Percentiles rank a stretch among this genome's conserved stretches.
These are phyloP conservation scores for Psittacula derbiana DNA, from an alignment of 2,797 vertebrate genomes.

Conservation along the genomic window DNA sequence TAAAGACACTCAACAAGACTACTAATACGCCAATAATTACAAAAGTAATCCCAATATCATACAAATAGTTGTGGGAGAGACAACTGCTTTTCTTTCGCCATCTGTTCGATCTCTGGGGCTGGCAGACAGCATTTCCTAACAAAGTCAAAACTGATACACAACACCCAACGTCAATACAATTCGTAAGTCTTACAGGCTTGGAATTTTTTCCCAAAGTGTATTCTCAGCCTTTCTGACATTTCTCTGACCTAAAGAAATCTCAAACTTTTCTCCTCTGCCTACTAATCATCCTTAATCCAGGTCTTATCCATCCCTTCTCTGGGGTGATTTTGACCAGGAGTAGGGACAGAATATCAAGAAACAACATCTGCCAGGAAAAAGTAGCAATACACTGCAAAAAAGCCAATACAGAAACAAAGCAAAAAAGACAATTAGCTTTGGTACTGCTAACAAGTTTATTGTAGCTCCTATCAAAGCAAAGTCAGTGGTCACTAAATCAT, in stretches of 20 bases:
- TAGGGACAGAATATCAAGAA: not conserved
- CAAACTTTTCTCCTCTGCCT: not conserved
- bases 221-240: not conserved
- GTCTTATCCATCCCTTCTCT: not conserved
- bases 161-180: not conserved
- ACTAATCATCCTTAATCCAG: not conserved
- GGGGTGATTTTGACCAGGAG: not conserved
- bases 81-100: not conserved
- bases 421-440: not conserved
- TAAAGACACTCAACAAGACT: not conserved
- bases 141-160: not conserved
- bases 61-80: not conserved
- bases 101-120: not conserved
- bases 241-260: not conserved
- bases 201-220: not conserved
- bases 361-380: not conserved
- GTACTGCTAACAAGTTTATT: not conserved
- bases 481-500: not conserved
- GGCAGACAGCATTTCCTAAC: not conserved
- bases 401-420: not conserved
- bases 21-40: not conserved
- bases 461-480: not conserved
- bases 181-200: not conserved
- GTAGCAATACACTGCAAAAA: not conserved
- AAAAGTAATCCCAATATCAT: not conserved